Evolutionary conservation across 2,888 invertebrate species (phyloP).

Genomic region (Notodonta ziczac): DNA sequence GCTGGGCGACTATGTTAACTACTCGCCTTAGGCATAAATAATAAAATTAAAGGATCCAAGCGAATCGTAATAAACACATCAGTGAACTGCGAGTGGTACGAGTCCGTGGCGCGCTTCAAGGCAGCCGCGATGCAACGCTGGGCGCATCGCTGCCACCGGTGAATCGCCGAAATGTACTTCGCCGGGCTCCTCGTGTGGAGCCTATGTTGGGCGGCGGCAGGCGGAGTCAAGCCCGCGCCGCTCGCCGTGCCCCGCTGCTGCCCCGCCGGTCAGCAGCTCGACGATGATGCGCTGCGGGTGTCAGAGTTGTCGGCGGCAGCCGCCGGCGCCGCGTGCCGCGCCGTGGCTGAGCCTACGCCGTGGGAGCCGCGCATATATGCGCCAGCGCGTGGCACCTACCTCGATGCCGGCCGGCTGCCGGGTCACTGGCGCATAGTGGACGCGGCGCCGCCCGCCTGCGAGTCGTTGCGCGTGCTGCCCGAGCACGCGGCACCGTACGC

Average conservation of each 20-base stretch:
- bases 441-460: constrained; percentile 66
- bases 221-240: constrained; percentile 45
- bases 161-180: constrained; percentile 35
- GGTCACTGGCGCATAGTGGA: constrained; percentile 74
- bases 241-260: constrained; percentile 58
- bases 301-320: constrained; percentile 57
- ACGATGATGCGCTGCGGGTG: constrained; percentile 49
- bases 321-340: constrained; percentile 77
- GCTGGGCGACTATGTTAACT: constrained; percentile 5
- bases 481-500: constrained; percentile 76
- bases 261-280: constrained; percentile 46
- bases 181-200: constrained; percentile 29
- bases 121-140: constrained; percentile 28
- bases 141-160: constrained; percentile 42
- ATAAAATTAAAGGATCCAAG: not conserved
- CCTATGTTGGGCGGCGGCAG: constrained; percentile 44
- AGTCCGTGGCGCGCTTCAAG: not conserved
- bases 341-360: constrained; percentile 57
- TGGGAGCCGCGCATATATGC: constrained; percentile 87
- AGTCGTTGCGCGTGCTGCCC: constrained; percentile 59
- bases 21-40: not conserved
- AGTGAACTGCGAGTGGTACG: constrained; percentile 3
- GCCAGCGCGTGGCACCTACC: constrained; percentile 66
- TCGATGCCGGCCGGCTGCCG: constrained; percentile 72
- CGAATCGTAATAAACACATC: not conserved